A percentile compares a stretch with the other conserved stretches of the same genome.
Evolutionary conservation across 2,888 invertebrate genomes (phyloP).

Genomic region (Abscondita cerata): DNA sequence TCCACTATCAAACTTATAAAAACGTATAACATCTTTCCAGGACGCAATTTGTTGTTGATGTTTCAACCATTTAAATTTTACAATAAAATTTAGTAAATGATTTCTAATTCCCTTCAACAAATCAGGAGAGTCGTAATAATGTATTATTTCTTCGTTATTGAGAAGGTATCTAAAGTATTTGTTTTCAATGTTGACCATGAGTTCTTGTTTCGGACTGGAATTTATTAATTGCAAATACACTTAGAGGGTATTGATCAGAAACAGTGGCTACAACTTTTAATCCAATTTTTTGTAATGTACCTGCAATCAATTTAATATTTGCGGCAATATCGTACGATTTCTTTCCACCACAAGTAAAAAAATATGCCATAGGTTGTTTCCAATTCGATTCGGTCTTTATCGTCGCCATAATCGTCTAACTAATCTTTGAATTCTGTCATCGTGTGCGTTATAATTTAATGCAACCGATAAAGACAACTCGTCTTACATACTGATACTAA

Average conservation of each 20-base stretch:
- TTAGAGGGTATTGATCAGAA: too few species aligned
- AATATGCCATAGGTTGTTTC: constrained; percentile 28
- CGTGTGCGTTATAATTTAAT: background rate
- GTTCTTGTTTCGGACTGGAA: too few species aligned
- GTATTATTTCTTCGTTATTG: constrained; percentile 13
- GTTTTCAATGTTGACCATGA: background rate
- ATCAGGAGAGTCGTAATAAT: constrained; percentile 28
- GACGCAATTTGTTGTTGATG: background rate
- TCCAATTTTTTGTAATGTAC: too few species aligned
- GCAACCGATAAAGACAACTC: background rate
- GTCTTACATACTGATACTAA: background rate
- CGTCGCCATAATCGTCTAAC: background rate
- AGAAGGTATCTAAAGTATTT: background rate
- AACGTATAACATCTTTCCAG: constrained; percentile 19
- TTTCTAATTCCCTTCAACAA: constrained; percentile 27
- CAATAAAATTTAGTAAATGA: constrained; percentile 13
- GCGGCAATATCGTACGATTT: too few species aligned
- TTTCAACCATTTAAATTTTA: background rate
- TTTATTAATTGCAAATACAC: too few species aligned
- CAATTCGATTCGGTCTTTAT: constrained; percentile 1
- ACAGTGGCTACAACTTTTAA: too few species aligned
- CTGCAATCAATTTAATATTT: too few species aligned
- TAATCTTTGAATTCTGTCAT: background rate
- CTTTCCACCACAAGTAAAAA: constrained; percentile 14
- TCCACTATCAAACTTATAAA: background rate